Evolutionary conservation across 1,140 invertebrate genomes (phyloP), one percentile per base, ranked within the genome.

Genomic region (Notospermus geniculatus): DNA sequence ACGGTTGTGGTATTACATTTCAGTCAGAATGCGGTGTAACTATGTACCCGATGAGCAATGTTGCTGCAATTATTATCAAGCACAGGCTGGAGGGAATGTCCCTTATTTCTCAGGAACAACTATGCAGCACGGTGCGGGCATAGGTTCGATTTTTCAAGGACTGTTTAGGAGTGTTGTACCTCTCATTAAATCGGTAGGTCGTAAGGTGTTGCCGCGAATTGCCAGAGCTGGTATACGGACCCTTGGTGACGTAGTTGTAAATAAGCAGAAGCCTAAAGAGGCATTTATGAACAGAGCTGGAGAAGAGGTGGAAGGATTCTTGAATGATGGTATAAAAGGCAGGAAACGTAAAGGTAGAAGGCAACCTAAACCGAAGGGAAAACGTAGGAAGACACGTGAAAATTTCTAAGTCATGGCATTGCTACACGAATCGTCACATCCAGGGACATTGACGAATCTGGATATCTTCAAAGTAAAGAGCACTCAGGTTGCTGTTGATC

Each of bases 61-160:
- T n/a, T 50, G 46, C 46, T 50, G 46, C 25, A n/a, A 50, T 50
- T 50, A 50, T n/a, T 50, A 50, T n/a, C 4, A 4, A 7, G 9
- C 5, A 4, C 46, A 50, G 46, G 46, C 46, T 5, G 46, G 46
- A 4, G 46, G 46, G 4, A 27, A 27, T 19, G 25, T 23, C 4
- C 19, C n/a, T n/a, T 50, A 7, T n/a, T 50, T 7, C n/a, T 4
- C n/a, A 5, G 46, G 46, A 7, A 50, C 19, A 50, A 19, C 46
- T 19, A 50, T 50, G 25, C 46, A 50, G 25, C n/a, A 50, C 9
- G 46, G 46, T 9, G 46, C 5, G 4, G 46, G 46, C 4, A n/a
- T 50, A 9, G 46, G 46, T 9, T 5, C 5, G 4, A 50, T 50
- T 50, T 27, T 50, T 5, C 4, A 27, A 50, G 46, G 46, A n/a